A percentile compares a stretch with the other conserved stretches of the same genome.
These are phyloP conservation scores for Cephus cinctus DNA, from an alignment of 1,140 invertebrate species.

Conservation along the genomic window DNA sequence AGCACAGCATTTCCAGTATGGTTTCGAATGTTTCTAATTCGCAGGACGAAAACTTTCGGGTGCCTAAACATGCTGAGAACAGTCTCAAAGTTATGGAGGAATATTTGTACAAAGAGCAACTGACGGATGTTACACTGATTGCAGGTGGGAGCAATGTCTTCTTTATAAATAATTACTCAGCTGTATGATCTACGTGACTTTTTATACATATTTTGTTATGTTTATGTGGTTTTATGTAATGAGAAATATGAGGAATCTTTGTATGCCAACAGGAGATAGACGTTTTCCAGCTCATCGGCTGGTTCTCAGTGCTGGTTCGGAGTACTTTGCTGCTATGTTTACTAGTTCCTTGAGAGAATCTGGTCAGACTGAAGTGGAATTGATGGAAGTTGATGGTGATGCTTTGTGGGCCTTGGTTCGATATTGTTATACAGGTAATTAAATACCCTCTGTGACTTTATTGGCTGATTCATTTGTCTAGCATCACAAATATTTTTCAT, in stretches of 20 bases:
- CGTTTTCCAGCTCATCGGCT: conserved; percentile 67
- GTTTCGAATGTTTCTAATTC: conserved; percentile 39
- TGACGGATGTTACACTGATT: conserved; percentile 78
- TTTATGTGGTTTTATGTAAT: conserved; percentile 34
- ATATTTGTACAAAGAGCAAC: conserved; percentile 75
- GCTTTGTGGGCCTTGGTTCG: conserved; percentile 79
- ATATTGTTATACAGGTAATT: conserved; percentile 87
- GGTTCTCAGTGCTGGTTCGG: conserved; percentile 85
- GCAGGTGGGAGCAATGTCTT: conserved; percentile 60
- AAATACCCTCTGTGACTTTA: too few relatives aligned
- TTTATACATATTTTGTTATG: conserved; percentile 1
- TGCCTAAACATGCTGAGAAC: conserved; percentile 75
- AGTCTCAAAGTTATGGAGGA: conserved; percentile 79
- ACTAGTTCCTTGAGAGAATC: conserved; percentile 83
- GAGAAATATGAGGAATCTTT: conserved; percentile 7
- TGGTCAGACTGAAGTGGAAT: conserved; percentile 77
- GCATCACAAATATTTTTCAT: not conserved
- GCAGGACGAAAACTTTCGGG: conserved; percentile 77
- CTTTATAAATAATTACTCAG: conserved; percentile 27
- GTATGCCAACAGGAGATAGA: conserved; percentile 53
- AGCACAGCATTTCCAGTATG: conserved; percentile 52
- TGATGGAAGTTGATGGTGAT: conserved; percentile 82
- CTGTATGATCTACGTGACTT: conserved; percentile 13
- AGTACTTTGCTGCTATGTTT: conserved; percentile 96
- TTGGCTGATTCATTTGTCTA: not conserved